Percentiles rank a stretch among this genome's conserved stretches.
phyloP scores from a whole-genome alignment of 1,140 invertebrate genomes.

The Drosophila aff. region DNA sequence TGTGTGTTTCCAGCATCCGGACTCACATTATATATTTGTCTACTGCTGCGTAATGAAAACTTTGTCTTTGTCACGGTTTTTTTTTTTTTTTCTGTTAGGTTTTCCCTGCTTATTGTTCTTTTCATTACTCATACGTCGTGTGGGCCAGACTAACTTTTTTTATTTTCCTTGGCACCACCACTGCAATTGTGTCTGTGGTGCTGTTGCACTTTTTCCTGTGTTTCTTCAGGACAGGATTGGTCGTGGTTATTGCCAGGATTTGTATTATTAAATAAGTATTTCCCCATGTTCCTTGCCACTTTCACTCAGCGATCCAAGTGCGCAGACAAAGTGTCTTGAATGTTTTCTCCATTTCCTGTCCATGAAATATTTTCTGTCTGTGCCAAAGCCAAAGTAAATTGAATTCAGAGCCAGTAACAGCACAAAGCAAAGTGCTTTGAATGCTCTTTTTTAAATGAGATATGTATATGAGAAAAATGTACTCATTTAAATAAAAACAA shows the following conservation, averaged over 20 bases:
- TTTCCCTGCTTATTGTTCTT: slow-evolving; percentile 45
- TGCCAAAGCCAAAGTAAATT: slow-evolving; percentile 49
- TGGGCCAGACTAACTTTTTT: slow-evolving; percentile 24
- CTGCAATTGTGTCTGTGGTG: slow-evolving; percentile 23
- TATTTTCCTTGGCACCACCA: slow-evolving; percentile 60
- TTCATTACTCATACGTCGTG: slow-evolving; percentile 77
- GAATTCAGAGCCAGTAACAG: slow-evolving; percentile 33
- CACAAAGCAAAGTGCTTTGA: not conserved
- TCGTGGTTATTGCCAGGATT: slow-evolving; percentile 24
- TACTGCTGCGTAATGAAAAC: slow-evolving; percentile 73
- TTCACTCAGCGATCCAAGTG: slow-evolving; percentile 47
- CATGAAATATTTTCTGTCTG: slow-evolving; percentile 20
- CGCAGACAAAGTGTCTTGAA: slow-evolving; percentile 49
- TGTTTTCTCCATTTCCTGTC: slow-evolving; percentile 65
- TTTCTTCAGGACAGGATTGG: slow-evolving; percentile 1
- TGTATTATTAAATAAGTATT: slow-evolving; percentile 57
- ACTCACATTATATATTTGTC: slow-evolving; percentile 61
- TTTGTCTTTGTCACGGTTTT: slow-evolving; percentile 72
- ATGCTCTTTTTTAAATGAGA: not conserved
- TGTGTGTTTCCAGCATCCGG: slow-evolving; percentile 47
- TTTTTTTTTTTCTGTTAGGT: slow-evolving; percentile 7
- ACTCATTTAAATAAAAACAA: no score
- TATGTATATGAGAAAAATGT: no score
- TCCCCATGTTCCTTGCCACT: slow-evolving; percentile 48
- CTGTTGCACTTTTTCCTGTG: slow-evolving; percentile 5